These are phyloP conservation scores for Orcinus orca DNA, from an alignment of 2,113 vertebrate genomes.

Conservation along the genomic window DNA sequence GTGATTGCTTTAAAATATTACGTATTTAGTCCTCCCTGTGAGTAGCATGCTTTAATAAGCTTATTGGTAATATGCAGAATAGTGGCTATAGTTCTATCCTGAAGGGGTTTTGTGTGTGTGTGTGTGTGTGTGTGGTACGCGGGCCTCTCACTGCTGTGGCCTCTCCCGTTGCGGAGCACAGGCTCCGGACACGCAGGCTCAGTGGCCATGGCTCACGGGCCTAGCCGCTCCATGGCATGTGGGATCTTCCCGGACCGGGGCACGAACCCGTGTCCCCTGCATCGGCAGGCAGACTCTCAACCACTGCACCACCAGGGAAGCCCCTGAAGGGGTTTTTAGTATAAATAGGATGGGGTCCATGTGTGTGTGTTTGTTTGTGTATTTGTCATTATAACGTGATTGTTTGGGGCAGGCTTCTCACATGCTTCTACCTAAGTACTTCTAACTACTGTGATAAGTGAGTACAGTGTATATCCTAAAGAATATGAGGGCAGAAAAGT, in stretches of 20 bases:
- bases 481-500: not conserved
- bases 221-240: no score
- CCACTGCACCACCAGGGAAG: no score
- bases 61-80: conserved; percentile 16
- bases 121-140: no score
- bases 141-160: no score
- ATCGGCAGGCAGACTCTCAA: no score
- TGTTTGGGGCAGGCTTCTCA: not conserved
- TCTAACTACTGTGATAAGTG: conserved; percentile 7
- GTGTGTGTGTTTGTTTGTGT: not conserved
- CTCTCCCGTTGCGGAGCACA: no score
- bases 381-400: not conserved
- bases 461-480: not conserved
- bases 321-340: not conserved
- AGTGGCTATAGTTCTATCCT: not conserved
- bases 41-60: conserved; percentile 15
- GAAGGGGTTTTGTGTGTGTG: not conserved
- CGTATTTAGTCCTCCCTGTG: not conserved
- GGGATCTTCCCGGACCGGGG: no score
- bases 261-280: no score
- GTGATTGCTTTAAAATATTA: not conserved
- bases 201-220: no score
- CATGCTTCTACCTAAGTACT: not conserved
- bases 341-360: not conserved
- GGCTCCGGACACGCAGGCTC: no score